phyloP scores from a whole-genome alignment of 2,888 invertebrate genomes.

The Heliconius ethilla region DNA sequence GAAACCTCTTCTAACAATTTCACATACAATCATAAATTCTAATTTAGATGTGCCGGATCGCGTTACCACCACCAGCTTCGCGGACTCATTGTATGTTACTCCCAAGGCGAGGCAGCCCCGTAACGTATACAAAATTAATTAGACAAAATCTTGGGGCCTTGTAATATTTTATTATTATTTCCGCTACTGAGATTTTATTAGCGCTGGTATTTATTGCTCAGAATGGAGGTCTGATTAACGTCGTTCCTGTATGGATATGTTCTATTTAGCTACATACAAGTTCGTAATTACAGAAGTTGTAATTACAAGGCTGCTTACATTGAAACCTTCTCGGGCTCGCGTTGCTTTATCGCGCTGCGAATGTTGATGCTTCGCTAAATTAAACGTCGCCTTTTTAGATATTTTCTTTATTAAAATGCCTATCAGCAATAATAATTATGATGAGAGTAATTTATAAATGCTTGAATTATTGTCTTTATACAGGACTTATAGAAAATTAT shows the following conservation, averaged over 20 bases:
- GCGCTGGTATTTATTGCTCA: conserved; percentile 77
- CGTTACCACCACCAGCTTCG: conserved; percentile 78
- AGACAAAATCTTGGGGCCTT: conserved; percentile 77
- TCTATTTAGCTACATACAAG: conserved; percentile 65
- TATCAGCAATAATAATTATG: conserved; percentile 27
- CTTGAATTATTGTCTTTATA: conserved; percentile 22
- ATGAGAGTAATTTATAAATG: conserved; percentile 27
- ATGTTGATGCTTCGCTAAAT: conserved; percentile 78
- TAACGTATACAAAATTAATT: conserved; percentile 81
- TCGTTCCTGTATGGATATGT: conserved; percentile 61
- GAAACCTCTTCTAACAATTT: conserved; percentile 78
- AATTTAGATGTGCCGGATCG: conserved; percentile 78
- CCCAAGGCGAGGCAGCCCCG: conserved; percentile 78
- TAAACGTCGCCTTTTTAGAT: conserved; percentile 70
- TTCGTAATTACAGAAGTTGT: conserved; percentile 78
- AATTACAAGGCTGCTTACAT: conserved; percentile 75
- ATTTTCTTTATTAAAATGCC: conserved; percentile 68
- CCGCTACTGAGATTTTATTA: conserved; percentile 77
- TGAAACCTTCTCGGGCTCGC: conserved; percentile 66
- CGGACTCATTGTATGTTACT: conserved; percentile 76
- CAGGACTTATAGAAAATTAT: not conserved
- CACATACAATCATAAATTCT: conserved; percentile 82
- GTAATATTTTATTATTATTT: conserved; percentile 82
- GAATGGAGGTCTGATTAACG: conserved; percentile 77
- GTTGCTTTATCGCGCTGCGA: conserved; percentile 66